phyloP scores from a whole-genome alignment of 2,797 vertebrate species.

The Mionectes olivaceus region DNA sequence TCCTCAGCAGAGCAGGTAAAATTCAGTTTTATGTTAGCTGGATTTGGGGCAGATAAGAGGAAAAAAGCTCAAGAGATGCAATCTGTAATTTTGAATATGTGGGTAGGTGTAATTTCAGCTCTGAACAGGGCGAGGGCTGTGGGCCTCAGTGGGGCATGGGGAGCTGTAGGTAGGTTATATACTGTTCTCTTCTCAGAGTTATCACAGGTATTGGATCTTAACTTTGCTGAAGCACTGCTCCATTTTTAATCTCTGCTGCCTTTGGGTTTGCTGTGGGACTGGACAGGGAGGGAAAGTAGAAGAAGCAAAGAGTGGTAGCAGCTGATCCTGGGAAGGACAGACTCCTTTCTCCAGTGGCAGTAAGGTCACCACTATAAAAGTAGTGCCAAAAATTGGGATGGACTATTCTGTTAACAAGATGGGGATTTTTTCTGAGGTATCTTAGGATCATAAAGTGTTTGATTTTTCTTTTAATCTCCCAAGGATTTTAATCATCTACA shows the following conservation, averaged over 20 bases:
- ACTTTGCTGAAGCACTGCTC: background rate
- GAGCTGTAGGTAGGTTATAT: background rate
- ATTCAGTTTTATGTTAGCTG: background rate
- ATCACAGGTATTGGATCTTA: background rate
- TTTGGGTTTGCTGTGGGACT: background rate
- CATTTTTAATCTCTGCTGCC: background rate
- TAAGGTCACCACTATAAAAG: background rate
- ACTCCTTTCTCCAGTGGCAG: background rate
- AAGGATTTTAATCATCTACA: background rate
- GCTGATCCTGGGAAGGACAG: background rate
- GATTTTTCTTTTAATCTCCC: background rate
- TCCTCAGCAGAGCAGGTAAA: background rate
- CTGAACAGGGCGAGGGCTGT: background rate
- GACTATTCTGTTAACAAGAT: background rate
- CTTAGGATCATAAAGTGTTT: background rate
- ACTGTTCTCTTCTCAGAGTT: background rate
- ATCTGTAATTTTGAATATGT: background rate
- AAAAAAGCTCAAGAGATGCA: background rate
- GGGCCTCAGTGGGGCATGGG: too few species aligned
- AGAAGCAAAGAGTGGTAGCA: background rate
- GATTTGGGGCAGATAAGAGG: background rate
- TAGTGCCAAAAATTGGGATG: background rate
- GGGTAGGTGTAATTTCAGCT: background rate
- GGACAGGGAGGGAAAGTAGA: background rate
- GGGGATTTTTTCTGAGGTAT: too few species aligned